Evolutionary conservation across 1,140 invertebrate genomes (phyloP).

Genomic region (Drosophila mayri): DNA sequence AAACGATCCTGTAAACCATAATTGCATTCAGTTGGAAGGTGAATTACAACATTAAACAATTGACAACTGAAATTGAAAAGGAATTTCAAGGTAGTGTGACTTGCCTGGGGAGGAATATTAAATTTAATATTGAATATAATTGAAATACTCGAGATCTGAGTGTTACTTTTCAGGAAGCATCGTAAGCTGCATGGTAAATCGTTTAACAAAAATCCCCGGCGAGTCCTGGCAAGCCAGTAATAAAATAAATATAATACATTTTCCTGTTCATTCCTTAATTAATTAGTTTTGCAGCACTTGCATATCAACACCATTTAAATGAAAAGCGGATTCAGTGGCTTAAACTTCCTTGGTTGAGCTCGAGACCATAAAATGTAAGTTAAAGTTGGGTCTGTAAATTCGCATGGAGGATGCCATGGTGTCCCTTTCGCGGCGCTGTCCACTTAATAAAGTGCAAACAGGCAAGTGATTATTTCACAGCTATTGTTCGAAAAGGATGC

Average conservation of each 20-base stretch:
- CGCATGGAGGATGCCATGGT: slow-evolving; percentile 1
- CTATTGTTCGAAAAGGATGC: slow-evolving; percentile 63
- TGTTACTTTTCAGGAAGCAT: neutral
- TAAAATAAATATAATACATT: neutral
- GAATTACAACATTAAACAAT: neutral
- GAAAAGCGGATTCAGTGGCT: slow-evolving; percentile 2
- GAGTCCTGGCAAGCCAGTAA: neutral
- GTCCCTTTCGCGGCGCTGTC: slow-evolving; percentile 23
- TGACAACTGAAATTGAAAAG: too few relatives aligned
- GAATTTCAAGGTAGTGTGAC: neutral
- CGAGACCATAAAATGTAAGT: slow-evolving; percentile 26
- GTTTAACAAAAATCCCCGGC: neutral
- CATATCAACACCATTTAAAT: slow-evolving; percentile 5
- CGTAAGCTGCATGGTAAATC: neutral
- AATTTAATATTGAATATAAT: neutral
- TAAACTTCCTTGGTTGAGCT: slow-evolving; percentile 9
- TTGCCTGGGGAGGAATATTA: neutral
- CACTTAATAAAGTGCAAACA: slow-evolving; percentile 80
- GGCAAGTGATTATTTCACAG: slow-evolving; percentile 81
- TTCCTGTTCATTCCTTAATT: neutral
- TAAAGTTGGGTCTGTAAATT: slow-evolving; percentile 47
- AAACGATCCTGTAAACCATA: slow-evolving; percentile 13
- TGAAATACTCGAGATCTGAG: neutral
- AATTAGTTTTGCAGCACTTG: neutral
- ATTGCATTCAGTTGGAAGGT: slow-evolving; percentile 11